Evolutionary conservation across 2,113 vertebrate genomes (phyloP).

Genomic region (Chrysemys picta): DNA sequence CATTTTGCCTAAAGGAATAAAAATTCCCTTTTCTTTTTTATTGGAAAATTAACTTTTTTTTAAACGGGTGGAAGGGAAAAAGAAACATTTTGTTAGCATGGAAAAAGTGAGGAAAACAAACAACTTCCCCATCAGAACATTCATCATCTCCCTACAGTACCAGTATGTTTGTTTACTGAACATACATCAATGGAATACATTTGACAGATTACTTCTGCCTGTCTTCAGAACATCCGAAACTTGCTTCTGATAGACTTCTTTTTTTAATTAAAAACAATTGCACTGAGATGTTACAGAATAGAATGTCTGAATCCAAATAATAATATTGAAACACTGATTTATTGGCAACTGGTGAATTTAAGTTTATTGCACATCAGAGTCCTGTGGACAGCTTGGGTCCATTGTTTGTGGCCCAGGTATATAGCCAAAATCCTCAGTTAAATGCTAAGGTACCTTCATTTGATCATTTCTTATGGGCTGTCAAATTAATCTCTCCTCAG

Average conservation of each 20-base stretch:
- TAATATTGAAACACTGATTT: conserved; percentile 36
- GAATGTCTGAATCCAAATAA: not conserved
- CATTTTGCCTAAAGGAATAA: not conserved
- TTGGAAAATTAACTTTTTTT: not conserved
- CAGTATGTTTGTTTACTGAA: not conserved
- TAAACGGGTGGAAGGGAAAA: not conserved
- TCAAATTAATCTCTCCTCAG: conserved; percentile 13
- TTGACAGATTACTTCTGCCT: not conserved
- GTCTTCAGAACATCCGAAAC: not conserved
- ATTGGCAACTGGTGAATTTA: conserved; percentile 9
- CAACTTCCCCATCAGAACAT: not conserved
- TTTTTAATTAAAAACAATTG: not conserved
- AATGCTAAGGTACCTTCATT: conserved; percentile 7
- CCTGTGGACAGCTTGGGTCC: not conserved
- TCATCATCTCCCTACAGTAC: not conserved
- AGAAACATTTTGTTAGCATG: not conserved
- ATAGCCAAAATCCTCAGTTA: not conserved
- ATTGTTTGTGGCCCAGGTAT: not conserved
- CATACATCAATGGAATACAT: not conserved
- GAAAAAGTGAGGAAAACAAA: not conserved
- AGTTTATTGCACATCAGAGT: not conserved
- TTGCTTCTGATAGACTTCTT: not conserved
- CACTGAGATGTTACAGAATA: not conserved
- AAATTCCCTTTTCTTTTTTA: not conserved
- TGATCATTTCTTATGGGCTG: conserved; percentile 7